These are phyloP conservation scores for Patella pellucida DNA, from an alignment of 2,888 invertebrate species.

Conservation along the genomic window DNA sequence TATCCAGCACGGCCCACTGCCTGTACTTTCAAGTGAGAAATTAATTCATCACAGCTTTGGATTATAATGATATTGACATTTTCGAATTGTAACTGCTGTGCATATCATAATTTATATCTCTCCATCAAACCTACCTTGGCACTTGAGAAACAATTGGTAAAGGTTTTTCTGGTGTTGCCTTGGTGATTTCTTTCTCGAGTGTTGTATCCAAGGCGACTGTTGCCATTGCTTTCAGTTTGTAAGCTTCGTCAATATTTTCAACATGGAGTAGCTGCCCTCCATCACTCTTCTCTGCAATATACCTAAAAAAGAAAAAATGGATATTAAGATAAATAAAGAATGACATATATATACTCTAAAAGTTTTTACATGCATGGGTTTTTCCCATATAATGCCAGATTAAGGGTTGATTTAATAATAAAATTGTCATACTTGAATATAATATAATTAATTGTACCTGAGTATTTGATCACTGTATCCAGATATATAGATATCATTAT, in stretches of 20 bases:
- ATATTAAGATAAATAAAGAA: background rate
- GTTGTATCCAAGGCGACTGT: conserved; percentile 30
- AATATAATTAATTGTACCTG: conserved; percentile 53
- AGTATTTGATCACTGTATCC: conserved; percentile 72
- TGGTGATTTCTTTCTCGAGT: conserved; percentile 26
- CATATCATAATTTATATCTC: no score
- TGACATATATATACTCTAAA: no score
- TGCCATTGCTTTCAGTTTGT: conserved; percentile 60
- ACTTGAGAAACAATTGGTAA: conserved; percentile 44
- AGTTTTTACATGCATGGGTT: no score
- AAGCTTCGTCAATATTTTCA: conserved; percentile 72
- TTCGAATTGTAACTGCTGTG: no score
- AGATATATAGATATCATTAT: conserved; percentile 69
- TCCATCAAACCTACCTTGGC: conserved; percentile 45
- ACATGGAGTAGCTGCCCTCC: conserved; percentile 69
- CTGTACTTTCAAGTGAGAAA: no score
- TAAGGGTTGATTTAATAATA: no score
- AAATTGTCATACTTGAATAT: no score
- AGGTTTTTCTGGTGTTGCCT: conserved; percentile 36
- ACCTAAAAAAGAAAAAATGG: conserved; percentile 53
- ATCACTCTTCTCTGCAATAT: conserved; percentile 71
- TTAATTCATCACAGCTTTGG: no score
- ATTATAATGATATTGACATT: no score
- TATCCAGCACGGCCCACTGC: no score
- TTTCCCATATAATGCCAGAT: no score